A percentile compares a stretch with the other conserved stretches of the same genome.
Conservation (phyloP, 1,140 invertebrate species). For the Goniozus legneri region DNA sequence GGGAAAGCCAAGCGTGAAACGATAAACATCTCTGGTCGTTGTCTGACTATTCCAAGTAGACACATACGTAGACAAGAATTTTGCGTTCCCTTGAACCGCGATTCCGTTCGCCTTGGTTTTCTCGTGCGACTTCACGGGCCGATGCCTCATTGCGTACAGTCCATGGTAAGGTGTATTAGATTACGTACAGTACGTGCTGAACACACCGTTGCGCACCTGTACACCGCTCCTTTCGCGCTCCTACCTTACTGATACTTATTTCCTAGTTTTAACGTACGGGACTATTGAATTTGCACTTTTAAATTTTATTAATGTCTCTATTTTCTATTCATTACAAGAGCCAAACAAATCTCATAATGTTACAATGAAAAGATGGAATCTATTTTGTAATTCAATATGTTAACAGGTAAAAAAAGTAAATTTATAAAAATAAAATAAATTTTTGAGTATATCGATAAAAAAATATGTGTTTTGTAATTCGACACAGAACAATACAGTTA, state of each 20-base stretch:
- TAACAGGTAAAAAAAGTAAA: too few relatives aligned
- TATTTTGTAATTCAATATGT: too few relatives aligned
- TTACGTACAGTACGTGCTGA: not conserved
- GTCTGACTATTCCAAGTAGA: not conserved
- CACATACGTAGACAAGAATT: not conserved
- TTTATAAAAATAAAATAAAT: too few relatives aligned
- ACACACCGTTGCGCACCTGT: slow-evolving; percentile 33
- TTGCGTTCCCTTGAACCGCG: slow-evolving; percentile 18
- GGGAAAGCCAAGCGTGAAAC: not conserved
- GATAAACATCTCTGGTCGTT: not conserved
- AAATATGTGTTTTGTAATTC: too few relatives aligned
- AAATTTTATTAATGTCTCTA: not conserved
- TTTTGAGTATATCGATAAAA: too few relatives aligned
- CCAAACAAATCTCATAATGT: not conserved
- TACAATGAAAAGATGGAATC: too few relatives aligned
- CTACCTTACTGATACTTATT: slow-evolving; percentile 31
- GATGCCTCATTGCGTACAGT: not conserved
- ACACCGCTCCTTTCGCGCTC: slow-evolving; percentile 22
- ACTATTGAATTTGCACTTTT: not conserved
- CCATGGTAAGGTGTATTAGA: not conserved
- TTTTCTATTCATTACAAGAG: not conserved
- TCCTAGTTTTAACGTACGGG: too few relatives aligned
- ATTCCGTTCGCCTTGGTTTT: slow-evolving; percentile 9
- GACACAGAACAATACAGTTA: not conserved
- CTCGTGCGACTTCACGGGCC: not conserved